Percentiles rank a stretch among this genome's conserved stretches.
Conservation (phyloP, 2,797 vertebrate genomes). For the Sebastes alutus region DNA sequence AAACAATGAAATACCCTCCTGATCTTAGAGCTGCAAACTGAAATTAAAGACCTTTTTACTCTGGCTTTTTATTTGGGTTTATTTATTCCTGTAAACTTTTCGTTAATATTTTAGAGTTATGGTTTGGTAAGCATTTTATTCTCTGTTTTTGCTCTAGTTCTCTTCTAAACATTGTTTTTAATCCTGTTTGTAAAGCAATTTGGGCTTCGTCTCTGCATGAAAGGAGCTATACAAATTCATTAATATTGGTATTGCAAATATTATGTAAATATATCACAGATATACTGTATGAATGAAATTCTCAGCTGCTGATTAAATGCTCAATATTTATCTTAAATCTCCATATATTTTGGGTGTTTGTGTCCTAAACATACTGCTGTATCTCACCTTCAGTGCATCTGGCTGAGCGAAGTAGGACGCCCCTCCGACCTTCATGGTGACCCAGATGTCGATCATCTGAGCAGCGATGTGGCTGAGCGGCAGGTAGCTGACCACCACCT, state of each 20-base stretch:
- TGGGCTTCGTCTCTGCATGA: not conserved
- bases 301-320: not conserved
- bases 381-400: slow-evolving; percentile 91
- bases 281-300: not conserved
- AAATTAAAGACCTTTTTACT: not conserved
- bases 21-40: not conserved
- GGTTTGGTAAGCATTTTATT: not conserved
- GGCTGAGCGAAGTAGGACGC: slow-evolving; percentile 89
- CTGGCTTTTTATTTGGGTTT: not conserved
- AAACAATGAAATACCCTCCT: not conserved
- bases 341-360: not conserved
- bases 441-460: slow-evolving; percentile 94
- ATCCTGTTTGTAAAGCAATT: not conserved
- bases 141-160: not conserved
- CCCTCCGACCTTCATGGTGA: slow-evolving; percentile 83
- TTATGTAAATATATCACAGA: not conserved
- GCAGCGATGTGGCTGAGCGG: slow-evolving; percentile 95
- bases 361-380: not conserved
- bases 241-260: not conserved
- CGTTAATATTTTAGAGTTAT: not conserved
- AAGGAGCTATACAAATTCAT: not conserved
- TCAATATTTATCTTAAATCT: not conserved
- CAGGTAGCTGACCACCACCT: slow-evolving; percentile 92
- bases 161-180: not conserved
- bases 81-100: not conserved